Base-by-base conservation (phyloP, 2,888 invertebrate genomes). In the Cetonia aurata region DNA sequence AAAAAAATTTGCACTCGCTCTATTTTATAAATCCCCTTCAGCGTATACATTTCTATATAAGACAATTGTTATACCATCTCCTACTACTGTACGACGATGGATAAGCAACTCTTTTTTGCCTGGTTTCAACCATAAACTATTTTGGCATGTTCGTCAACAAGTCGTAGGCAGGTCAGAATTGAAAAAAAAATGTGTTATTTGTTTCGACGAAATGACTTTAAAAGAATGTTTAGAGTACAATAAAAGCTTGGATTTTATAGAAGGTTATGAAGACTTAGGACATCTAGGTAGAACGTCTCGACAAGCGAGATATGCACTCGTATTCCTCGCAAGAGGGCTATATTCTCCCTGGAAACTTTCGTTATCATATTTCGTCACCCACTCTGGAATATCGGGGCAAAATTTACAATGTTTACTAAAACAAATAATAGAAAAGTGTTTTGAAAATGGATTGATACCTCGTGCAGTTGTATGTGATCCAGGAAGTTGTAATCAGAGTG, bases 261-360 rank as follows among this genome's bases (percentile, higher is more conserved):
- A 72, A 66, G 66, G 72, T n/a, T 72, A 59, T 52, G 72, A 72
- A 69, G 67, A 69, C 52, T 42, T 72, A n/a, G 69, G 72, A 48
- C 52, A 65, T 17, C 44, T 69, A 48, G 69, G 72, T 41, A 42
- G 69, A 13, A 62, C 8, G 31, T 12, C 8, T 25, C 31, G 17
- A 55, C 44, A 15, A n/a, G 69, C 71, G 9, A 60, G 41, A 15
- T 15, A 56, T 37, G 71, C 69, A 4, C 17, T 69, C 12, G 56
- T 69, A 33, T 71, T 69, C 13, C 25, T 69, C 44, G 42, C 46
- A 33, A 31, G 69, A 10, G 69, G 69, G 8, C 13, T 71, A 37
- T 57, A 56, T 17, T 55, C 53, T 41, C 13, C 3, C n/a, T 71
- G 71, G 68, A 71, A 71, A 62, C 33, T 71, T n/a, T 41, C 60